These are phyloP conservation scores for Strix occidentalis DNA, from an alignment of 2,797 vertebrate species.

Conservation along the genomic window DNA sequence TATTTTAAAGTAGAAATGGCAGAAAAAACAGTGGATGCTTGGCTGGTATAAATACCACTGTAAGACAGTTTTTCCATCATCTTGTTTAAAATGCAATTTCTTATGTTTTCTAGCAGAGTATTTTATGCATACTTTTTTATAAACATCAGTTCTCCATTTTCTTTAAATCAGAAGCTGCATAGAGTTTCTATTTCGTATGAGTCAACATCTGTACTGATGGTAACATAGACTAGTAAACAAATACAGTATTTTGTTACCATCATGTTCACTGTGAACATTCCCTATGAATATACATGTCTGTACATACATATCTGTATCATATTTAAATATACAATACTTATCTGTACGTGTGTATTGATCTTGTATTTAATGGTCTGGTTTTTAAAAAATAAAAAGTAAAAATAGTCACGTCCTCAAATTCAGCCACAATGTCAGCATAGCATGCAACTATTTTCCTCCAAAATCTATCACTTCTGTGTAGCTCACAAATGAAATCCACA, in stretches of 20 bases:
- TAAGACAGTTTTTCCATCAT: not conserved
- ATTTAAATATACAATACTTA: not conserved
- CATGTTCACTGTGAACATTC: not conserved
- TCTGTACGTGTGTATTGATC: not conserved
- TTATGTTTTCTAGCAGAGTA: not conserved
- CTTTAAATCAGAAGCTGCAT: not conserved
- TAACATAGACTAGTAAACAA: not conserved
- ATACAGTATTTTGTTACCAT: not conserved
- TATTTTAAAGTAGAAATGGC: not conserved
- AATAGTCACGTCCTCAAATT: not conserved
- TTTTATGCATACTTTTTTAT: not conserved
- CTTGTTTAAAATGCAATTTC: conserved; percentile 4
- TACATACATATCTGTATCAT: not conserved
- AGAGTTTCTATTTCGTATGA: not conserved
- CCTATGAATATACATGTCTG: not conserved
- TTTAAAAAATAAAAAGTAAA: not conserved
- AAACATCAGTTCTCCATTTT: not conserved
- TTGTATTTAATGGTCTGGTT: not conserved
- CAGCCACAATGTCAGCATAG: not conserved
- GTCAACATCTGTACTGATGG: not conserved
- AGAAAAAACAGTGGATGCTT: not conserved
- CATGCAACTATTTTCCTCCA: not conserved
- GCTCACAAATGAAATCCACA: not conserved
- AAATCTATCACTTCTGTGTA: not conserved
- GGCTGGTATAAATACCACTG: not conserved